Conservation (phyloP, 2,888 invertebrate species). For the Tinea pellionella region DNA sequence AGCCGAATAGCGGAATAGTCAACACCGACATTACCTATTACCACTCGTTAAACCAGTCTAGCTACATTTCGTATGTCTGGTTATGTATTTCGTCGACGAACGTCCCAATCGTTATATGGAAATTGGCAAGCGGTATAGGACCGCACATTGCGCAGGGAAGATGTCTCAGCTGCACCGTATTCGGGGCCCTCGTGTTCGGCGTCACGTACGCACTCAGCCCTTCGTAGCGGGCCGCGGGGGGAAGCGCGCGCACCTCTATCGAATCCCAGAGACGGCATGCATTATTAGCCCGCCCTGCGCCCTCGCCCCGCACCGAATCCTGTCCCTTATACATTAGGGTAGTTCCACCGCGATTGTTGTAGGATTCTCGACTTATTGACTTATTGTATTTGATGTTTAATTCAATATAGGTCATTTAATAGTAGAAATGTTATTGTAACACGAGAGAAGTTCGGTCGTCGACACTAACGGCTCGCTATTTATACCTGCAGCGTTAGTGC, state of each 20-base stretch:
- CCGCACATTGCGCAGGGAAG: conserved; percentile 4
- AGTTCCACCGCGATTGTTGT: neutral
- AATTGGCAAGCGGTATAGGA: neutral
- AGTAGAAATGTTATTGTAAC: neutral
- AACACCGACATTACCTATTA: neutral
- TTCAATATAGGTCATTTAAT: neutral
- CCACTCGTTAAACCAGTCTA: neutral
- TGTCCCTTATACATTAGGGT: neutral
- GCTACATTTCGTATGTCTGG: conserved; percentile 5
- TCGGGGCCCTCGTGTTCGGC: conserved; percentile 43
- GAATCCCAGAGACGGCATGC: conserved; percentile 52
- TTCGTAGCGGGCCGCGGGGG: conserved; percentile 25
- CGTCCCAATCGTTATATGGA: conserved; percentile 2
- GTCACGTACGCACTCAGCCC: conserved; percentile 42
- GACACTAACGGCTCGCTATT: conserved; percentile 69
- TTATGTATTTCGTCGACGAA: neutral
- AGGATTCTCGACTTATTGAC: neutral
- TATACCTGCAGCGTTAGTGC: conserved; percentile 61
- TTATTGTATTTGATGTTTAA: neutral
- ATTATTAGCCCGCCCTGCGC: conserved; percentile 46
- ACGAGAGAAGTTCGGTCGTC: conserved; percentile 42
- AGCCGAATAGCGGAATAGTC: conserved; percentile 31
- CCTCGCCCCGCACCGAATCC: conserved; percentile 28
- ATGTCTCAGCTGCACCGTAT: conserved; percentile 22
- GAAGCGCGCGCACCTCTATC: conserved; percentile 52